Percentiles rank a stretch among this genome's conserved stretches.
Evolutionary conservation across 2,888 invertebrate genomes (phyloP).

Genomic region (Cephalotes varians): DNA sequence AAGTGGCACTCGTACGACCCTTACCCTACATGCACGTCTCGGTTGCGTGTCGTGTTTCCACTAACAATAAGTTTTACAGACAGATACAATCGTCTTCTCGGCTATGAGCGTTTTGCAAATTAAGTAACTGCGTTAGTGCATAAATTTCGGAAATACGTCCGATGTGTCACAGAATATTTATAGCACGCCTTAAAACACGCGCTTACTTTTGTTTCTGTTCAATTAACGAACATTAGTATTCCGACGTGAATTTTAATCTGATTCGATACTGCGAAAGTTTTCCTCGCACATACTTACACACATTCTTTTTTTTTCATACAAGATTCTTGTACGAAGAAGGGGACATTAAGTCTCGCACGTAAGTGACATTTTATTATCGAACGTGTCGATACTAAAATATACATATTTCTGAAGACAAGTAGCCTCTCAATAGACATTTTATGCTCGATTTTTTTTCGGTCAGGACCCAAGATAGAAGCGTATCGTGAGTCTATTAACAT

Average conservation of each 20-base stretch:
- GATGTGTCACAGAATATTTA: not conserved
- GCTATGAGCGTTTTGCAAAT: slow-evolving; percentile 16
- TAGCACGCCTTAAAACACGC: not conserved
- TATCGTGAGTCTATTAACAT: slow-evolving; percentile 70
- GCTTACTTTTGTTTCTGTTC: not conserved
- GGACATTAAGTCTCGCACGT: not conserved
- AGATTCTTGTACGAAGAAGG: not conserved
- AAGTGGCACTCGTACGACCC: slow-evolving; percentile 35
- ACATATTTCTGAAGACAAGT: slow-evolving; percentile 1
- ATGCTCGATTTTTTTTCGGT: slow-evolving; percentile 50
- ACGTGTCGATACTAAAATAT: no score
- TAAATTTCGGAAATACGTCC: not conserved
- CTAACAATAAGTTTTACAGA: not conserved
- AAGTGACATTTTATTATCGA: not conserved
- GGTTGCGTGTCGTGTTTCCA: slow-evolving; percentile 40
- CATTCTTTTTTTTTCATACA: not conserved
- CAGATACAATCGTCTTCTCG: slow-evolving; percentile 31
- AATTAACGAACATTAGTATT: not conserved
- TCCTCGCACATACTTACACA: not conserved
- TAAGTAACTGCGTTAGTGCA: slow-evolving; percentile 20
- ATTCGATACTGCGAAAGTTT: not conserved
- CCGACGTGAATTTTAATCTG: not conserved
- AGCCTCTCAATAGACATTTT: slow-evolving; percentile 34
- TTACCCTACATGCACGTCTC: slow-evolving; percentile 39
- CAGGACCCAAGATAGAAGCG: slow-evolving; percentile 22